phyloP scores from a whole-genome alignment of 2,797 vertebrate genomes.

The Takifugu rubripes region DNA sequence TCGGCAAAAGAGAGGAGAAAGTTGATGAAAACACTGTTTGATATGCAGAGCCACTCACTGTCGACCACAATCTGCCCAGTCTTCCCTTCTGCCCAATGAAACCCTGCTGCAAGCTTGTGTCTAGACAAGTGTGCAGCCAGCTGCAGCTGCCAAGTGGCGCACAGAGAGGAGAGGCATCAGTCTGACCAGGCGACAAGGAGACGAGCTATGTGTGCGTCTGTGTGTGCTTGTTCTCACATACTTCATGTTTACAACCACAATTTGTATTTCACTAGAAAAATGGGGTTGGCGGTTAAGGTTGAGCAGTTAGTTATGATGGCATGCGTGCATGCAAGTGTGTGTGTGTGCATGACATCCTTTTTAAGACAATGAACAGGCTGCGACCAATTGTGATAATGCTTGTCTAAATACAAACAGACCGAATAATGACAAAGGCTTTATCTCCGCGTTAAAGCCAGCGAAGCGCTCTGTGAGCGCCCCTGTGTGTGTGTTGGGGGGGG shows the following conservation, averaged over 20 bases:
- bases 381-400: constrained; percentile 52
- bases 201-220: constrained; percentile 5
- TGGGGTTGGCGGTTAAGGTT: no score
- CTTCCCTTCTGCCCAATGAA: constrained; percentile 45
- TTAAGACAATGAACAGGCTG: constrained; percentile 45
- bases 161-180: constrained; percentile 35
- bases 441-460: constrained; percentile 25
- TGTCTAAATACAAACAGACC: constrained; percentile 55
- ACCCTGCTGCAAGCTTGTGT: constrained; percentile 56
- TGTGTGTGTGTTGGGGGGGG: no score
- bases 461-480: neutral
- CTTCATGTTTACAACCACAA: no score
- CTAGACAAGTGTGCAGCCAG: constrained; percentile 48
- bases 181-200: constrained; percentile 40
- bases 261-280: no score
- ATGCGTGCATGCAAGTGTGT: neutral
- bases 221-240: constrained; percentile 1
- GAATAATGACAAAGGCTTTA: constrained; percentile 59
- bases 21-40: constrained; percentile 54
- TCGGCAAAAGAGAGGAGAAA: constrained; percentile 35
- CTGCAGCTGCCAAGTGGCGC: constrained; percentile 54
- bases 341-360: constrained; percentile 37
- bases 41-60: constrained; percentile 57
- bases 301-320: no score
- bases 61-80: constrained; percentile 49